These are phyloP conservation scores for Anthrax anthrax DNA, from an alignment of 2,888 invertebrate genomes.

Conservation along the genomic window DNA sequence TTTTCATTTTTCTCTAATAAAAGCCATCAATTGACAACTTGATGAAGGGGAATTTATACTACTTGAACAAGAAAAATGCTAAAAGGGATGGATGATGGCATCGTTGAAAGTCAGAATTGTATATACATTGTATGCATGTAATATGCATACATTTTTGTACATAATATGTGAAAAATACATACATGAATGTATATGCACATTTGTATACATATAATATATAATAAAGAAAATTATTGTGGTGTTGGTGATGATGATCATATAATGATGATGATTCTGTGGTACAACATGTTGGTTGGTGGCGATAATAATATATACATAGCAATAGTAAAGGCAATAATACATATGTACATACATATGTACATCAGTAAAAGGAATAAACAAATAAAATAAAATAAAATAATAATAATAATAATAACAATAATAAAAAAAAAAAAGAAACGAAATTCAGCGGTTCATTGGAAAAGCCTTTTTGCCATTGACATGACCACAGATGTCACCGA, in stretches of 20 bases:
- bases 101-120: background rate
- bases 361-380: no score
- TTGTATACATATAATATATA: no score
- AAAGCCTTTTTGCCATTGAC: constrained; percentile 11
- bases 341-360: no score
- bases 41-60: constrained; percentile 19
- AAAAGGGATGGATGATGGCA: constrained; percentile 2
- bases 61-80: constrained; percentile 14
- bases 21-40: constrained; percentile 17
- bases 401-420: no score
- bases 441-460: background rate
- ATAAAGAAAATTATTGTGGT: no score
- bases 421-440: constrained; percentile 6
- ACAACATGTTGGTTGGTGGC: background rate
- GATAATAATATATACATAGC: background rate
- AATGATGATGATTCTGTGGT: no score
- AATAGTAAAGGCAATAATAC: background rate
- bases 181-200: no score
- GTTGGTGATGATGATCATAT: no score
- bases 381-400: no score
- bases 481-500: constrained; percentile 17
- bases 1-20: background rate
- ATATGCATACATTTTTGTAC: no score
- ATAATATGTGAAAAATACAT: no score
- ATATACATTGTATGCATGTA: no score